Evolutionary conservation across 2,888 invertebrate genomes (phyloP).

Genomic region (Spatulosminthurus flaviceps): DNA sequence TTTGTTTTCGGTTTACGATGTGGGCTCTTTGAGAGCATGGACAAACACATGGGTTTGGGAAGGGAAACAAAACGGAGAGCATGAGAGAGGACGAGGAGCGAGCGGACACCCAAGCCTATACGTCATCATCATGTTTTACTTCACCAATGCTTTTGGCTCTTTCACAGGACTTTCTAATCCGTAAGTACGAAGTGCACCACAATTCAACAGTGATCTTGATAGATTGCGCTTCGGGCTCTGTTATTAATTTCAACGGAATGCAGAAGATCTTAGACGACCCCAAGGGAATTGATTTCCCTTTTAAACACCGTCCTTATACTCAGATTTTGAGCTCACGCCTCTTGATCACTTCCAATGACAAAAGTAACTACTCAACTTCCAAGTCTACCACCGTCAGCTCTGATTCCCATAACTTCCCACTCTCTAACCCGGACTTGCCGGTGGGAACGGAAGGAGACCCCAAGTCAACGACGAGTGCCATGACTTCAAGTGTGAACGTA

Average conservation of each 20-base stretch:
- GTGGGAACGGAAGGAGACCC: background rate
- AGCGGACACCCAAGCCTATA: background rate
- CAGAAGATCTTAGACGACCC: conserved; percentile 77
- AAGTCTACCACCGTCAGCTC: background rate
- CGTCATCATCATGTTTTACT: conserved; percentile 1
- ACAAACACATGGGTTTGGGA: background rate
- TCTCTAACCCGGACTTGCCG: background rate
- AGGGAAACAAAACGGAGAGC: background rate
- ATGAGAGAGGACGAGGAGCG: background rate
- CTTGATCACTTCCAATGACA: conserved; percentile 60
- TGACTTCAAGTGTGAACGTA: background rate
- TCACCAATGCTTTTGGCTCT: conserved; percentile 60
- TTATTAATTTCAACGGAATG: conserved; percentile 74
- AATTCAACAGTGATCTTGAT: conserved; percentile 72
- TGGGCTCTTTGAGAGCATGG: conserved; percentile 9
- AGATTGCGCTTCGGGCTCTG: conserved; percentile 73
- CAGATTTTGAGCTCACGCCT: conserved; percentile 69
- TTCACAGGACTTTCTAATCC: conserved; percentile 76
- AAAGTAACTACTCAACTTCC: conserved; percentile 28
- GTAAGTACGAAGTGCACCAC: conserved; percentile 78
- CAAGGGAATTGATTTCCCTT: conserved; percentile 76
- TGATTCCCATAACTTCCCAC: background rate
- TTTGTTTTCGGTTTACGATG: conserved; percentile 21
- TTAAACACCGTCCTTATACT: conserved; percentile 77
- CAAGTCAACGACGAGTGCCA: background rate